Evolutionary conservation across 2,113 vertebrate genomes (phyloP).

Genomic region (Heliornis fulica): DNA sequence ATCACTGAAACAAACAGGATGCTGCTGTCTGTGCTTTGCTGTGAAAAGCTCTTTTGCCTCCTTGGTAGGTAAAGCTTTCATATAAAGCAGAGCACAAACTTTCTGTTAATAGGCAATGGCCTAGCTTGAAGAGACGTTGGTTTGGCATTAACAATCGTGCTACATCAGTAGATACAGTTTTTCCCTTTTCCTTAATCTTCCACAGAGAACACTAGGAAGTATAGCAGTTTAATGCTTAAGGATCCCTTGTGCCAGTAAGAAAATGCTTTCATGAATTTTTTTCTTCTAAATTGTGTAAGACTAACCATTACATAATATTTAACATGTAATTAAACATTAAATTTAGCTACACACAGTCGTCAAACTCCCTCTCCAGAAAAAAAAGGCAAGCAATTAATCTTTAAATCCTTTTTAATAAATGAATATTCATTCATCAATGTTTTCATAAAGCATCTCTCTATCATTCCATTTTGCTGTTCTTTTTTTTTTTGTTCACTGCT

Average conservation of each 20-base stretch:
- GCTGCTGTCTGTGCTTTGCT: background rate
- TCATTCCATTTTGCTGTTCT: slow-evolving; percentile 66
- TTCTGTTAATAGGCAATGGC: background rate
- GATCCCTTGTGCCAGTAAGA: background rate
- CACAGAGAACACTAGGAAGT: background rate
- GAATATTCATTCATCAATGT: slow-evolving; percentile 75
- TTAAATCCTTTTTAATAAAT: slow-evolving; percentile 78
- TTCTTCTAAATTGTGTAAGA: background rate
- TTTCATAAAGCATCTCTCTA: slow-evolving; percentile 70
- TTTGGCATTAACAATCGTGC: background rate
- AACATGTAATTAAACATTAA: background rate
- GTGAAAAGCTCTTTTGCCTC: background rate
- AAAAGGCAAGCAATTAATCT: background rate
- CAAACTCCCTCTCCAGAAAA: background rate
- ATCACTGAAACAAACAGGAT: background rate
- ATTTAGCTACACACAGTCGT: background rate
- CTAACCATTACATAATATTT: background rate
- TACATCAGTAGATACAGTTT: background rate
- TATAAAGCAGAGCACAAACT: background rate
- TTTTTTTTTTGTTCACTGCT: slow-evolving; percentile 62
- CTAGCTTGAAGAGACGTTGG: background rate
- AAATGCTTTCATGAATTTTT: background rate
- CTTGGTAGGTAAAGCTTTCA: background rate
- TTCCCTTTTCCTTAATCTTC: background rate
- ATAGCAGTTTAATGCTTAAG: background rate